These are phyloP conservation scores for Luscinia megarhynchos DNA, from an alignment of 2,797 vertebrate genomes.

Conservation along the genomic window DNA sequence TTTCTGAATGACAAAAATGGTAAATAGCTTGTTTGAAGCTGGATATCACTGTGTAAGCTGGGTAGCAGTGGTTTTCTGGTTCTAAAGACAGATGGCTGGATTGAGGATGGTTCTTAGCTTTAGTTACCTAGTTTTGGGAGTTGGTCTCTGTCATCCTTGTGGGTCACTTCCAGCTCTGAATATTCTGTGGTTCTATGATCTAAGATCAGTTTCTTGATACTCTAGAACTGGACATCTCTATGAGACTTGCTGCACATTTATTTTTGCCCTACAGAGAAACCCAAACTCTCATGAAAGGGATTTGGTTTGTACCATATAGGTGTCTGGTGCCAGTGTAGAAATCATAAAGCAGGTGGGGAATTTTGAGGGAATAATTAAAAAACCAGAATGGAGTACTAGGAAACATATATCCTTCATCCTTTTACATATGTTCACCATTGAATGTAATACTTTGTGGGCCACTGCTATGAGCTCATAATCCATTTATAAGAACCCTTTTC, in stretches of 20 bases:
- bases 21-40: background rate
- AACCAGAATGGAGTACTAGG: background rate
- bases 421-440: background rate
- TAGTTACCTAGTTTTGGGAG: background rate
- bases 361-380: background rate
- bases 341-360: background rate
- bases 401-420: too few relatives aligned
- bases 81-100: background rate
- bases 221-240: background rate
- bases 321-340: background rate
- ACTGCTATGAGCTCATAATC: background rate
- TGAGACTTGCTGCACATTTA: background rate
- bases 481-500: background rate
- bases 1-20: background rate
- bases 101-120: background rate
- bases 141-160: background rate
- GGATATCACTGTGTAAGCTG: background rate
- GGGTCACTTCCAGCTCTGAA: background rate
- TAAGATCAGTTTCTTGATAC: background rate
- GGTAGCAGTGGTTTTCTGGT: background rate
- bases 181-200: background rate
- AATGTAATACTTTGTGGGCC: rapidly evolving
- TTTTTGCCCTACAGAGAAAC: background rate
- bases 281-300: background rate
- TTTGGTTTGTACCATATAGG: background rate